Evolutionary conservation across 1,140 invertebrate genomes (phyloP).

Genomic region (Rhopalosiphum padi): DNA sequence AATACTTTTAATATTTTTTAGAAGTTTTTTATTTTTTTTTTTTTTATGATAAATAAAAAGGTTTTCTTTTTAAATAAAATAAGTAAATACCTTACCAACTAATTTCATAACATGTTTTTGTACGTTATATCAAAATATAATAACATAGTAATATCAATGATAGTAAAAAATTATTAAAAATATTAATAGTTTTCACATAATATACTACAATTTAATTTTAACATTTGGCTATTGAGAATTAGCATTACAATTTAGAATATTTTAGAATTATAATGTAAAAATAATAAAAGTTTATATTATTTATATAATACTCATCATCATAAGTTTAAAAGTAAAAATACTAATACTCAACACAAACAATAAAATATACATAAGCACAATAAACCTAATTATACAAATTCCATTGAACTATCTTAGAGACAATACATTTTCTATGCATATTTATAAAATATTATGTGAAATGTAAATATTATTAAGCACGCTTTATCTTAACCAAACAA

Average conservation of each 20-base stretch:
- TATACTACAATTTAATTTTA: neutral
- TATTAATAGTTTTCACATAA: neutral
- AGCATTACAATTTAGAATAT: neutral
- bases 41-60: neutral
- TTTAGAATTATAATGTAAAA: neutral
- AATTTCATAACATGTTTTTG: neutral
- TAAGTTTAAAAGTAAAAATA: neutral
- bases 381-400: too few species aligned
- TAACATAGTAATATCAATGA: neutral
- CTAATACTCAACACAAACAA: neutral
- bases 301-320: neutral
- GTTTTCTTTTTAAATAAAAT: neutral
- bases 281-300: neutral
- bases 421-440: neutral
- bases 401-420: neutral
- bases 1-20: constrained; percentile 20
- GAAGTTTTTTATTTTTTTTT: neutral
- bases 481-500: neutral
- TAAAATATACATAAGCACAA: neutral
- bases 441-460: neutral
- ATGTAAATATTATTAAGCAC: neutral
- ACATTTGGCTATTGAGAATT: neutral
- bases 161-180: neutral
- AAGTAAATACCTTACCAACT: neutral
- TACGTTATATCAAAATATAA: neutral